Conservation (phyloP, 2,113 vertebrate genomes). For the Alosa alosa region DNA sequence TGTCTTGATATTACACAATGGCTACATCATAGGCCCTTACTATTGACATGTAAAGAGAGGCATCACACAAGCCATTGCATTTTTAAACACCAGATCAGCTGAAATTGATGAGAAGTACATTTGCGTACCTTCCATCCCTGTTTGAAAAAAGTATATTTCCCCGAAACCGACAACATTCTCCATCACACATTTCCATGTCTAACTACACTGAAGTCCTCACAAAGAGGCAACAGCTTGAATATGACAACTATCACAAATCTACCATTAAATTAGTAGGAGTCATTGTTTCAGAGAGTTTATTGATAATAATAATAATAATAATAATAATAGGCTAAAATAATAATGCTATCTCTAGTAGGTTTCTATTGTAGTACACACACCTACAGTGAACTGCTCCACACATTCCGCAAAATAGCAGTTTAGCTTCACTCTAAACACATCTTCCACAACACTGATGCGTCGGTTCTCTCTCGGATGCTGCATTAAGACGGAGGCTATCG, state of each 20-base stretch:
- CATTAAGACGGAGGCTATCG: neutral
- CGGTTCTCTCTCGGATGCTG: conserved; percentile 1
- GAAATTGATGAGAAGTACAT: neutral
- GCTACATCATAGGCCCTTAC: neutral
- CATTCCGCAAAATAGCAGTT: neutral
- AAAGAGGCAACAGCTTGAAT: too few species aligned
- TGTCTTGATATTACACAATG: neutral
- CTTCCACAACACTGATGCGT: neutral
- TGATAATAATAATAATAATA: neutral
- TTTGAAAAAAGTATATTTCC: neutral
- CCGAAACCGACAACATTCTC: neutral
- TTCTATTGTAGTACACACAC: neutral
- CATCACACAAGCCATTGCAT: neutral
- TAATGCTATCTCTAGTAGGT: neutral
- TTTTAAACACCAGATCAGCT: neutral
- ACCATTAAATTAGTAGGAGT: neutral
- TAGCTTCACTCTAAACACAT: neutral
- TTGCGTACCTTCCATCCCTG: neutral
- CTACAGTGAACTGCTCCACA: neutral
- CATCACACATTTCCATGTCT: neutral
- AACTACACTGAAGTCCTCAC: neutral
- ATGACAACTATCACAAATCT: neutral
- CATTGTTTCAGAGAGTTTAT: neutral
- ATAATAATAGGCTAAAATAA: neutral
- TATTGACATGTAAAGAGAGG: neutral